These are phyloP conservation scores for Caenorhabditis sinica DNA, from an alignment of 2,888 invertebrate genomes.

Conservation along the genomic window DNA sequence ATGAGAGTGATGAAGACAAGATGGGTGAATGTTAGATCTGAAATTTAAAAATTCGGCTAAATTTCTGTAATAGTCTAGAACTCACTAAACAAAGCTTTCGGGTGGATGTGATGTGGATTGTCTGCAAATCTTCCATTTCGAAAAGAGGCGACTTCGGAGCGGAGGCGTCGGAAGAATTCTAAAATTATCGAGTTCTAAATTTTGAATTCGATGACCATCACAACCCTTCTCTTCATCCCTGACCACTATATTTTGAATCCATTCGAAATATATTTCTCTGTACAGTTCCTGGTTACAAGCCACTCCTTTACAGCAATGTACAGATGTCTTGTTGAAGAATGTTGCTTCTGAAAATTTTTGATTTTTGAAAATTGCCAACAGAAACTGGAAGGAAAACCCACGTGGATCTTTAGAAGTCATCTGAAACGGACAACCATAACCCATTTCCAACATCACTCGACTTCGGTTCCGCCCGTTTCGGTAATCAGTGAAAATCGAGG, in stretches of 20 bases:
- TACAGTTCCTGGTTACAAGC: constrained; percentile 30
- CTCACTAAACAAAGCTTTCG: constrained; percentile 17
- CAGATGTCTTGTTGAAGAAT: background rate
- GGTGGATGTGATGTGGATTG: background rate
- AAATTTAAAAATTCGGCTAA: background rate
- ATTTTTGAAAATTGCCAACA: constrained; percentile 1
- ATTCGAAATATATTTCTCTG: constrained; percentile 36
- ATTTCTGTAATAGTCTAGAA: no score
- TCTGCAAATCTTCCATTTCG: background rate
- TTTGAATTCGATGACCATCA: background rate
- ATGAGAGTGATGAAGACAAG: background rate
- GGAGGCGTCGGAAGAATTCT: constrained; percentile 26
- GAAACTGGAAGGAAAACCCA: background rate
- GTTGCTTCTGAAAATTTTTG: background rate
- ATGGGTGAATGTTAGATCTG: background rate
- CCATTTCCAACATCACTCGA: constrained; percentile 21
- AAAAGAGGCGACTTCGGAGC: constrained; percentile 6
- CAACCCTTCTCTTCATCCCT: constrained; percentile 18
- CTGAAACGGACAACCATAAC: constrained; percentile 31
- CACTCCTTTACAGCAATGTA: constrained; percentile 12
- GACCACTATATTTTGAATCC: constrained; percentile 35
- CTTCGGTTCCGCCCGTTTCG: background rate
- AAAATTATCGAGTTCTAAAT: background rate
- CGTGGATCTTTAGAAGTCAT: background rate
- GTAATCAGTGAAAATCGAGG: background rate